Conservation (phyloP, 1,140 invertebrate genomes). For the Drosophila suzukii region DNA sequence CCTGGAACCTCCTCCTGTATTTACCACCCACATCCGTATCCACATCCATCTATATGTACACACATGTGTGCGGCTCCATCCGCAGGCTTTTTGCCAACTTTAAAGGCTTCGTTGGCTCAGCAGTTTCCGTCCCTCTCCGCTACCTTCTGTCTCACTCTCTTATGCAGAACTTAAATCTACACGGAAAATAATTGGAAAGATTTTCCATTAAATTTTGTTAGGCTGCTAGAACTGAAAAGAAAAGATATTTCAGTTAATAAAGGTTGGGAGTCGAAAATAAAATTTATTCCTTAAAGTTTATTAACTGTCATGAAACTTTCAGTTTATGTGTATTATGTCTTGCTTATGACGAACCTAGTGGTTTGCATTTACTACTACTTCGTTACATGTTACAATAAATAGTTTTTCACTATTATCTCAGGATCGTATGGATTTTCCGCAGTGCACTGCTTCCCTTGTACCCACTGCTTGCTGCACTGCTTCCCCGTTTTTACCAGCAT, state of each 20-base stretch:
- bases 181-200: not conserved
- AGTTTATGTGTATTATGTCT: not conserved
- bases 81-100: conserved; percentile 71
- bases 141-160: not conserved
- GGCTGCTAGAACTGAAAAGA: not conserved
- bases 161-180: conserved; percentile 19
- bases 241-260: not conserved
- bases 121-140: conserved; percentile 41
- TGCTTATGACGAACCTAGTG: not conserved
- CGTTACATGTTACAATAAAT: not conserved
- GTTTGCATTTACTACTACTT: no score
- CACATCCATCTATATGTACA: conserved; percentile 17
- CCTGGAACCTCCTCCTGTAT: conserved; percentile 19
- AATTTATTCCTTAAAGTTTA: not conserved
- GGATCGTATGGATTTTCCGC: not conserved
- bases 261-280: not conserved
- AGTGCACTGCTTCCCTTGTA: conserved; percentile 11
- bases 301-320: not conserved
- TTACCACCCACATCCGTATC: conserved; percentile 34
- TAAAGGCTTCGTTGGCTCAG: conserved; percentile 71
- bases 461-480: conserved; percentile 11
- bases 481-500: conserved; percentile 27
- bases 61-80: conserved; percentile 30
- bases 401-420: not conserved
- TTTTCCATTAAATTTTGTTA: no score